Evolutionary conservation across 2,888 invertebrate species (phyloP).

Genomic region (Eilema caniola): DNA sequence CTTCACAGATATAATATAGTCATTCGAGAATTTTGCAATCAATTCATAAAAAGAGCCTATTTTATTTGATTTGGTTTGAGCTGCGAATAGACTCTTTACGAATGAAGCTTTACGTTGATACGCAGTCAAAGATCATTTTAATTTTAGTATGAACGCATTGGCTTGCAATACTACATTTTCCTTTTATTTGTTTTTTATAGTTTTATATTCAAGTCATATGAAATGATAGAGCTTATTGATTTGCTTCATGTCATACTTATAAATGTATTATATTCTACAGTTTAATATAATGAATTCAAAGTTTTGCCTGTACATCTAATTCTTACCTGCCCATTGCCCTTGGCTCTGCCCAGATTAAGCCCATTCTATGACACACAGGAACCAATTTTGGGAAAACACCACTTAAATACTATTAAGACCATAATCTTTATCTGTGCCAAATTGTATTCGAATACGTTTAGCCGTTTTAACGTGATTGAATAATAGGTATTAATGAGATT

Average conservation of each 20-base stretch:
- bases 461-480: no score
- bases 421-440: no score
- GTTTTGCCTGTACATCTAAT: not conserved
- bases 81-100: conserved; percentile 36
- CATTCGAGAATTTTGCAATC: conserved; percentile 27
- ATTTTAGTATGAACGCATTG: conserved; percentile 40
- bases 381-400: no score
- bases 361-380: no score
- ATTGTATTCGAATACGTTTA: no score
- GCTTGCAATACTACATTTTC: conserved; percentile 31
- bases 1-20: conserved; percentile 29
- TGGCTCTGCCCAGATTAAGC: no score
- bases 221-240: conserved; percentile 1
- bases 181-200: conserved; percentile 2
- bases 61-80: conserved; percentile 34
- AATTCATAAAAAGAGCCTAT: conserved; percentile 30
- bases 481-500: no score
- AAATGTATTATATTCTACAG: no score
- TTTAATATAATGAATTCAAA: not conserved
- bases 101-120: conserved; percentile 25
- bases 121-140: conserved; percentile 43
- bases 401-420: no score
- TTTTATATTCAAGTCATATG: conserved; percentile 20
- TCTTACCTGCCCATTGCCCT: not conserved
- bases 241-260: not conserved